Base-by-base conservation (phyloP, 2,797 vertebrate species). In the Microtus californicus region DNA sequence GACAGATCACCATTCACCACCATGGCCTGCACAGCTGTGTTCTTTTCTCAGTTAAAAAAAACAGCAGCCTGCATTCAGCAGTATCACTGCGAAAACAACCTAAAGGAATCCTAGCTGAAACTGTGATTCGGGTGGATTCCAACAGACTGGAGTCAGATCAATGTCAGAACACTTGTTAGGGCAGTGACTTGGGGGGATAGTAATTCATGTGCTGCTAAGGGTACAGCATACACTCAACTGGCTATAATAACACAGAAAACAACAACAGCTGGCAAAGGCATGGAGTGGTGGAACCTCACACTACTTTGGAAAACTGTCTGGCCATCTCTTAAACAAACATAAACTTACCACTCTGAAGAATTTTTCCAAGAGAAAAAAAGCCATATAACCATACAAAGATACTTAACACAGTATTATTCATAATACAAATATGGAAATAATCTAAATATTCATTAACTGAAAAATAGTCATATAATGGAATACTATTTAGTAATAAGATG, bases 401-500 rank as follows among this genome's bases (percentile, higher is more conserved):
- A 91, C n/a, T 93, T 13, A 67, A 77, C 77, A 78, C 15, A 93
- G 29, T 69, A 92, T 61, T 88, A 95, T 63, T 91, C 19, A 34
- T 85, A 94, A 90, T 25, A 76, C 74, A 95, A 85, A 89, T 74
- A 63, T 85, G n/a, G 61, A 96, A 93, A 82, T 78, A 92, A 89
- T 73, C 37, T n/a, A 89, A 74, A 74, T 88, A 23, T 67, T 89
- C 15, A 97, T 83, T 54, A 95, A 48, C 31, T 89, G 27, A 89
- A 88, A 73, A 92, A 82, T 48, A 94, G 56, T 86, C 51, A 86
- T 48, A 74, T 63, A 88, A 81, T 43, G 63, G 91, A 95, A 95
- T 83, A 54, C 43, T 92, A 86, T 23, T 91, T 51, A 93, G 29
- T 13, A 88, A 92, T 56, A 86, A 94, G 82, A 96, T 74, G 4